These are phyloP conservation scores for Saxicola maurus DNA, from an alignment of 2,797 vertebrate genomes.

Conservation along the genomic window DNA sequence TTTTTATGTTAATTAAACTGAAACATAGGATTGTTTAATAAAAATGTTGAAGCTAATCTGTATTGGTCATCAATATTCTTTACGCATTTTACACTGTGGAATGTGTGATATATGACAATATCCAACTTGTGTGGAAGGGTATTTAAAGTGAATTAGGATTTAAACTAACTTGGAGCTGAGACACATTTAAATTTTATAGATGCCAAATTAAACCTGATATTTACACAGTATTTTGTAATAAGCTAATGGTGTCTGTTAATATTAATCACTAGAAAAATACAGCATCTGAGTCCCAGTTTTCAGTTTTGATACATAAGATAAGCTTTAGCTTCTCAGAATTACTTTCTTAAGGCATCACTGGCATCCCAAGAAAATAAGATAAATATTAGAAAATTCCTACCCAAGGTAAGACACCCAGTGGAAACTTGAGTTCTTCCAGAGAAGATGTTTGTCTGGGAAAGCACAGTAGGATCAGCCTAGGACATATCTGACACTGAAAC, in stretches of 20 bases:
- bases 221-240: not conserved
- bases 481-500: not conserved
- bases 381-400: not conserved
- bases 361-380: not conserved
- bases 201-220: constrained; percentile 1
- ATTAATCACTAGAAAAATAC: not conserved
- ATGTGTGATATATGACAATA: constrained; percentile 6
- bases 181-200: constrained; percentile 15
- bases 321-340: not conserved
- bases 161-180: not conserved
- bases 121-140: not conserved
- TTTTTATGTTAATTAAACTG: constrained; percentile 44
- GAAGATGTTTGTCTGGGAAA: not conserved
- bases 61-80: constrained; percentile 31
- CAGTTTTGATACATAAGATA: not conserved
- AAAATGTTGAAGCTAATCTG: constrained; percentile 48
- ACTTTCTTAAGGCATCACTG: not conserved
- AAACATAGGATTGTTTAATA: constrained; percentile 44
- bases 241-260: not conserved
- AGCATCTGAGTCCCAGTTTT: not conserved
- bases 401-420: not conserved
- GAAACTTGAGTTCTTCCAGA: not conserved
- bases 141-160: constrained; percentile 24
- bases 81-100: not conserved
- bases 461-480: not conserved